Percentiles rank a stretch among this genome's conserved stretches.
Evolutionary conservation across 2,888 invertebrate species (phyloP).

Genomic region (Molanna angustata): DNA sequence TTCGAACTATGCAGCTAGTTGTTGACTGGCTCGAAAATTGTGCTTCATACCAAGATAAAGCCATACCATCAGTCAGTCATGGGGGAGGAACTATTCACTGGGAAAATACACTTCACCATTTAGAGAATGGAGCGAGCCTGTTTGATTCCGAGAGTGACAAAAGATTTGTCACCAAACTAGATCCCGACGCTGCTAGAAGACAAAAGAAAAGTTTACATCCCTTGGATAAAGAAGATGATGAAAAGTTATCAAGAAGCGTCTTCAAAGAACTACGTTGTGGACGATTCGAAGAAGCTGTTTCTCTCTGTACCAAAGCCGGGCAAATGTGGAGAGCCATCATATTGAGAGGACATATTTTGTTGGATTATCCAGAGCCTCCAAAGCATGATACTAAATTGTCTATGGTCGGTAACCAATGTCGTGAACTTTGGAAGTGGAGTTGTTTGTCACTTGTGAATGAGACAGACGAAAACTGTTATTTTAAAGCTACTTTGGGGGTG

Average conservation of each 20-base stretch:
- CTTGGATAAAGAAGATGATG: slow-evolving; percentile 78
- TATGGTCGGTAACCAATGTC: slow-evolving; percentile 78
- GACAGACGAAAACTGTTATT: slow-evolving; percentile 55
- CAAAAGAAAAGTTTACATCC: slow-evolving; percentile 79
- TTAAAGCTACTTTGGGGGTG: slow-evolving; percentile 68
- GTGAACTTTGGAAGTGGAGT: slow-evolving; percentile 77
- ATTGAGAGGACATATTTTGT: slow-evolving; percentile 85
- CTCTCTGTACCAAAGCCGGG: slow-evolving; percentile 79
- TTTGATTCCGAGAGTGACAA: slow-evolving; percentile 50
- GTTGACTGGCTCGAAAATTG: slow-evolving; percentile 92
- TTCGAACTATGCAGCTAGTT: slow-evolving; percentile 75
- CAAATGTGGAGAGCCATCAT: slow-evolving; percentile 91
- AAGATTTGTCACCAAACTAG: slow-evolving; percentile 64
- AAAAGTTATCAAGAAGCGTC: slow-evolving; percentile 55
- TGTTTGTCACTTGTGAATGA: slow-evolving; percentile 63
- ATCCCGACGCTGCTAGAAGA: slow-evolving; percentile 86
- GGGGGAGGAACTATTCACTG: slow-evolving; percentile 71
- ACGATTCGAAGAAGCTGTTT: slow-evolving; percentile 78
- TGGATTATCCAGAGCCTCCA: slow-evolving; percentile 80
- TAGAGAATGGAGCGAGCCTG: slow-evolving; percentile 54
- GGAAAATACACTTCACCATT: slow-evolving; percentile 87
- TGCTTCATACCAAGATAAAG: slow-evolving; percentile 76
- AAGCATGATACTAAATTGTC: slow-evolving; percentile 50
- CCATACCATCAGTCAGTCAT: slow-evolving; percentile 41
- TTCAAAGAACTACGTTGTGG: slow-evolving; percentile 83